Conservation (phyloP, 64 coral and sea anemone genomes). For the Exaiptasia diaphana region DNA sequence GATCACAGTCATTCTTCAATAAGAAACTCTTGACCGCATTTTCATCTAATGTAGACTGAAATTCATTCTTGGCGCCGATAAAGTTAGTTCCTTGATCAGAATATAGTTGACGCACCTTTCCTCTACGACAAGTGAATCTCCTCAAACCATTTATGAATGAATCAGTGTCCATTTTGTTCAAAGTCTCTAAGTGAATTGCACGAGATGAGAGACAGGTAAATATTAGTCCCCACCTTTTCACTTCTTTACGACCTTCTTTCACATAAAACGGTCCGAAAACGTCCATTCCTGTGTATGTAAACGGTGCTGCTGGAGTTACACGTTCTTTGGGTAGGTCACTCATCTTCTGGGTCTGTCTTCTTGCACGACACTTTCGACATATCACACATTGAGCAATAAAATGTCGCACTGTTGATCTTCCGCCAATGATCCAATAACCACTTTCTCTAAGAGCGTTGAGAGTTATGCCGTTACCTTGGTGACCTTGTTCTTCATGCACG, state of each 20-base stretch:
- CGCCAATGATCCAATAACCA: conserved; percentile 34
- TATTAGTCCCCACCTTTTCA: conserved; percentile 44
- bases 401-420: conserved; percentile 11
- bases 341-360: conserved; percentile 54
- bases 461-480: conserved; percentile 30
- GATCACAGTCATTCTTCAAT: conserved; percentile 19
- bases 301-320: conserved; percentile 30
- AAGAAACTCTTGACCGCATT: background rate
- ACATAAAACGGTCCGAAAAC: conserved; percentile 41
- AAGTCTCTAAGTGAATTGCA: conserved; percentile 15
- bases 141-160: conserved; percentile 27
- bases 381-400: conserved; percentile 29
- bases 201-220: conserved; percentile 37
- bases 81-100: conserved; percentile 51
- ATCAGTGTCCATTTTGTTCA: conserved; percentile 12
- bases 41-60: background rate
- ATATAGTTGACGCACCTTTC: conserved; percentile 26
- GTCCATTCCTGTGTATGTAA: conserved; percentile 30
- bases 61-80: conserved; percentile 31
- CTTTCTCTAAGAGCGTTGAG: conserved; percentile 23
- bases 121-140: conserved; percentile 42
- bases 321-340: conserved; percentile 42
- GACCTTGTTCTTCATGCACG: conserved; percentile 11
- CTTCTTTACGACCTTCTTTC: conserved; percentile 27
- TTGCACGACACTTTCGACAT: conserved; percentile 33